phyloP scores from a whole-genome alignment of 1,140 invertebrate genomes.

The Nasonia longicornis region DNA sequence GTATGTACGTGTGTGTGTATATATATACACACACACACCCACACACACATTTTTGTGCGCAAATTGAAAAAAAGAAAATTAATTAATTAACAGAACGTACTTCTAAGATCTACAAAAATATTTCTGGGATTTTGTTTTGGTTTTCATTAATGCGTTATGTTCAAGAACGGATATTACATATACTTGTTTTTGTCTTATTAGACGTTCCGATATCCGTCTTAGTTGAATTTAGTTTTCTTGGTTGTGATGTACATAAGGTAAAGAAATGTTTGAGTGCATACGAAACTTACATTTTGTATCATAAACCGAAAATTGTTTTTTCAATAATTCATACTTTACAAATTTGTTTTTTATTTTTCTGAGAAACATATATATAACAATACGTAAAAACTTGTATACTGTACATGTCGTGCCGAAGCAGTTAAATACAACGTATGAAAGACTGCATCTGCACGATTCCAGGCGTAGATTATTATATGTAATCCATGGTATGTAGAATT shows the following conservation, averaged over 20 bases:
- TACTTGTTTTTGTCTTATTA: constrained; percentile 27
- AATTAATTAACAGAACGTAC: neutral
- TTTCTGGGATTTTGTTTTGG: constrained; percentile 17
- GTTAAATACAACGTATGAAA: constrained; percentile 9
- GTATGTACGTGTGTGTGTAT: no score
- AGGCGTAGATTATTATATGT: constrained; percentile 50
- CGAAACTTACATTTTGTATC: constrained; percentile 27
- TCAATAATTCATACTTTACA: constrained; percentile 1
- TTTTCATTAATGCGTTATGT: constrained; percentile 3
- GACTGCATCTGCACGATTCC: constrained; percentile 20
- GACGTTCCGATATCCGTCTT: constrained; percentile 3
- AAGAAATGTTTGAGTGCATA: constrained; percentile 29
- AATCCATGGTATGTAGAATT: constrained; percentile 58
- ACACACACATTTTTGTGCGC: neutral
- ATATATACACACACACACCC: neutral
- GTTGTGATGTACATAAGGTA: constrained; percentile 44
- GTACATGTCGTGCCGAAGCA: constrained; percentile 49
- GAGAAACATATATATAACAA: constrained; percentile 11
- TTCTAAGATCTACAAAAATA: constrained; percentile 14
- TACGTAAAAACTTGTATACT: constrained; percentile 31
- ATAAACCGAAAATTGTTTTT: constrained; percentile 36
- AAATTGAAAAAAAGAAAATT: neutral
- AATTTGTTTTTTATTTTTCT: constrained; percentile 32
- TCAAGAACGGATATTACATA: constrained; percentile 2
- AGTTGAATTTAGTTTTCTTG: constrained; percentile 41